Percentiles rank a stretch among this genome's conserved stretches.
These are phyloP conservation scores for Forbesichthys agassizii DNA, from an alignment of 2,113 vertebrate species.

Conservation along the genomic window DNA sequence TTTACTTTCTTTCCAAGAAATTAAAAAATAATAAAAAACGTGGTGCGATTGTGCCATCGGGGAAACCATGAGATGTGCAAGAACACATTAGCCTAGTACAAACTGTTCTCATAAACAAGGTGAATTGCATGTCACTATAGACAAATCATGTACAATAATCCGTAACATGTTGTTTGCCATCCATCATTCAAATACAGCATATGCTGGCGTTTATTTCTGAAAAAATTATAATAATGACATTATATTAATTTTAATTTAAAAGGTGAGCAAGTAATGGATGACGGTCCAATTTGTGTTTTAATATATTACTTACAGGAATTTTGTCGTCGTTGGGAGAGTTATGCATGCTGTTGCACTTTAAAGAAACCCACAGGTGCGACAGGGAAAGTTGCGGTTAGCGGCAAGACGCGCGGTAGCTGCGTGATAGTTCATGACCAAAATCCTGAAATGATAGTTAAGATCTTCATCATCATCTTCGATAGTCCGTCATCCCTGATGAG, in stretches of 20 bases:
- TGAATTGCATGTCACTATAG: no score
- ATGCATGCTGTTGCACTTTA: slow-evolving; percentile 76
- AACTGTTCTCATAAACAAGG: no score
- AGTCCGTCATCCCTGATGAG: slow-evolving; percentile 21
- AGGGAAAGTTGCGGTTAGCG: slow-evolving; percentile 47
- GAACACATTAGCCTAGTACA: no score
- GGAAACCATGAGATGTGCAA: no score
- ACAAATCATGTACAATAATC: no score
- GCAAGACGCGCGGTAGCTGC: background rate
- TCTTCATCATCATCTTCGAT: slow-evolving; percentile 14
- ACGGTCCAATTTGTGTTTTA: background rate
- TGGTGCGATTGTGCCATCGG: no score
- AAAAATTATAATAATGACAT: background rate
- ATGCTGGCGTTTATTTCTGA: background rate
- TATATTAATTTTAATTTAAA: no score
- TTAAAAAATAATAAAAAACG: no score
- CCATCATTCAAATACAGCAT: background rate
- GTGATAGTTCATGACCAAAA: slow-evolving; percentile 10
- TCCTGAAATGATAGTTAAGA: background rate
- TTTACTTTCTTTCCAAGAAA: no score
- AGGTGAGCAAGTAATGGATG: background rate
- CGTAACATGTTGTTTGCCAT: no score
- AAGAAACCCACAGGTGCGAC: slow-evolving; percentile 32
- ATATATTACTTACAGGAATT: slow-evolving; percentile 69
- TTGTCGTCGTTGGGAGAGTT: slow-evolving; percentile 79